Evolutionary conservation across 35 echinoderm and acorn worm genomes (phyloP), one percentile per base, ranked within the genome.

Genomic region (Anneissia japonica): DNA sequence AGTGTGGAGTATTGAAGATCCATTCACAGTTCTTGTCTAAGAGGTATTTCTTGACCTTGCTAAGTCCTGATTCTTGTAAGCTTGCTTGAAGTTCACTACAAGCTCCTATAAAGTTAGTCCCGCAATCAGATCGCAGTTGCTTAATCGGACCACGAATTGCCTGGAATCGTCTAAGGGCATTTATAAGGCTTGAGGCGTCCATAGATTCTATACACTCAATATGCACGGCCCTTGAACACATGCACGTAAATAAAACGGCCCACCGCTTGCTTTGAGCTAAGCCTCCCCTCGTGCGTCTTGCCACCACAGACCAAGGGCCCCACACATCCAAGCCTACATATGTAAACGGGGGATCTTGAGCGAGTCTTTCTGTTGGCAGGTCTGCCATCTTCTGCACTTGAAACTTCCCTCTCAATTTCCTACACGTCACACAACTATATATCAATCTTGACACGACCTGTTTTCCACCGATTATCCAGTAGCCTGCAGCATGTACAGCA

Each of bases 241-340:
- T 4, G 73, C 73, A 75, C 4, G 73, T 75, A 75, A 75, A 75
- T 26, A 75, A 33, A 4, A 75, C 32, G 28, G 34, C 46, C 77
- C 79, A 88, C 35, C 87, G 77, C 29, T 88, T 88, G 74, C 38
- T 78, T 36, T 86, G 32, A 26, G 75, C 73, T 37, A 35, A 75
- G 3, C 85, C 86, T 31, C 86, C 86, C 79, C 85, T 41, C 1
- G 85, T 80, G 28, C 76, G 31, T 6, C 76, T 0, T 38, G 85
- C 77, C 21, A 79, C 76, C 10, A 87, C 40, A 30, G 43, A 32
- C 86, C 74, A 77, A 10, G 85, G 74, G 34, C 84, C 84, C 30
- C 76, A 86, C 17, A 86, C 37, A 77, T 86, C 74, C n/a, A n/a
- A n/a, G n/a, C n/a, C n/a, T n/a, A n/a, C n/a, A n/a, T n/a, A n/a